Evolutionary conservation across 1,140 invertebrate species (phyloP), one percentile per base, ranked within the genome.

Genomic region (Drosophila ercepeae): DNA sequence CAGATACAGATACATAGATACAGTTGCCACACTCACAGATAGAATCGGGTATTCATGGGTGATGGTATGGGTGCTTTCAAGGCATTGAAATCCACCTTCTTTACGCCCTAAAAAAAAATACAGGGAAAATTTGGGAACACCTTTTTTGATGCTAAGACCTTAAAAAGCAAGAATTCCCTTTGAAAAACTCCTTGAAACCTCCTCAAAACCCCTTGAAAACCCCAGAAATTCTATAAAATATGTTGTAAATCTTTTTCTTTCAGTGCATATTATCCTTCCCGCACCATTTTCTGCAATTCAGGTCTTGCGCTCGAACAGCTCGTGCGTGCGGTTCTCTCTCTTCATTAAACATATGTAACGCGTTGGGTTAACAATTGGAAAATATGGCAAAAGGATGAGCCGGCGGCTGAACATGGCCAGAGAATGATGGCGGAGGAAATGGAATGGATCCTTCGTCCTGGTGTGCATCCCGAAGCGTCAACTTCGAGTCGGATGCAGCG

Each of bases 311-410:
- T 27, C 34, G 29, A 50, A 39, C 52, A 82, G 54, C 52, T 73
- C 73, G 78, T 73, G 78, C 78, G 73, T 82, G 78, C 61, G 42
- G 45, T 53, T 60, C 53, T 52, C 71, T 69, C 71, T 64, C 76
- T 84, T 78, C 72, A 84, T 84, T 84, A 68, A 86, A 76, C 79
- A 86, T 84, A 75, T 86, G 79, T 86, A 86, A 79, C 81, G 76
- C 67, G 59, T 60, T 64, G 70, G 69, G 54, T 55, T 83, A 70
- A 78, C 53, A 75, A 60, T 52, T 55, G 75, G 13, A 13, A 41
- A 45, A 29, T 36, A 67, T 29, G 36, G 60, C 25, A 11, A 19
- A 19, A 44, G 18, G 16, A 21, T 16, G 27, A 21, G n/a, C 14
- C 36, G 4, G 13, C 36, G 29, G 29, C 29, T 11, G 29, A 32